Percentiles rank a stretch among this genome's conserved stretches.
phyloP scores from a whole-genome alignment of 2,888 invertebrate genomes.

The Xylocampa areola region DNA sequence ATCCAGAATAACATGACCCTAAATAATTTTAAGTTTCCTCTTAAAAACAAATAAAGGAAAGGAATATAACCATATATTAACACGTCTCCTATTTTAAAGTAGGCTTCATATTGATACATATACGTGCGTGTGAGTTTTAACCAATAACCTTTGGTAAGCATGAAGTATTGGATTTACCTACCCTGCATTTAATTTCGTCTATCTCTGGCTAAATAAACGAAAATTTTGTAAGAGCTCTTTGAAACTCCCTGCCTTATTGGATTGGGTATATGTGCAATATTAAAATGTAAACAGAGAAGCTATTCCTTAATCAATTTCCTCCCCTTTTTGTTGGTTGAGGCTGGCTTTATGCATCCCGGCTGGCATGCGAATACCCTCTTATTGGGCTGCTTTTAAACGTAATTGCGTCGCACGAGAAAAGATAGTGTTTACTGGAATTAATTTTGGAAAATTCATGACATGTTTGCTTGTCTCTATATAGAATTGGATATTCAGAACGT shows the following conservation, averaged over 20 bases:
- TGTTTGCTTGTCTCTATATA: not conserved
- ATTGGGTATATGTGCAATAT: constrained; percentile 44
- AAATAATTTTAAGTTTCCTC: too few relatives aligned
- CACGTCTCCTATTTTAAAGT: too few relatives aligned
- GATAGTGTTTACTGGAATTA: constrained; percentile 42
- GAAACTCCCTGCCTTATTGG: constrained; percentile 34
- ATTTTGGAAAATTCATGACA: constrained; percentile 36
- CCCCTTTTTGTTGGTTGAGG: constrained; percentile 48
- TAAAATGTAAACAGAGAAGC: constrained; percentile 53
- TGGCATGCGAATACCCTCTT: constrained; percentile 36
- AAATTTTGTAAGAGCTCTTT: constrained; percentile 26
- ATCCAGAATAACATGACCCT: too few relatives aligned
- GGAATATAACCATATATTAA: too few relatives aligned
- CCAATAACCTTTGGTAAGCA: too few relatives aligned
- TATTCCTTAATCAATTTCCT: constrained; percentile 55
- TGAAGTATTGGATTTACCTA: too few relatives aligned
- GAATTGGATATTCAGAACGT: not conserved
- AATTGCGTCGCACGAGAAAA: constrained; percentile 46
- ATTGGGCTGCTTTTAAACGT: constrained; percentile 45
- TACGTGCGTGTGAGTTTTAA: not conserved
- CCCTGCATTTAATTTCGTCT: constrained; percentile 38
- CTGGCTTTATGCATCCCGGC: constrained; percentile 42
- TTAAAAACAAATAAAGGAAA: too few relatives aligned
- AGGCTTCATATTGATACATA: too few relatives aligned
- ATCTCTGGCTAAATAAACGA: constrained; percentile 25